Conservation (phyloP, 2,888 invertebrate genomes). For the Netelia fuscicornis region DNA sequence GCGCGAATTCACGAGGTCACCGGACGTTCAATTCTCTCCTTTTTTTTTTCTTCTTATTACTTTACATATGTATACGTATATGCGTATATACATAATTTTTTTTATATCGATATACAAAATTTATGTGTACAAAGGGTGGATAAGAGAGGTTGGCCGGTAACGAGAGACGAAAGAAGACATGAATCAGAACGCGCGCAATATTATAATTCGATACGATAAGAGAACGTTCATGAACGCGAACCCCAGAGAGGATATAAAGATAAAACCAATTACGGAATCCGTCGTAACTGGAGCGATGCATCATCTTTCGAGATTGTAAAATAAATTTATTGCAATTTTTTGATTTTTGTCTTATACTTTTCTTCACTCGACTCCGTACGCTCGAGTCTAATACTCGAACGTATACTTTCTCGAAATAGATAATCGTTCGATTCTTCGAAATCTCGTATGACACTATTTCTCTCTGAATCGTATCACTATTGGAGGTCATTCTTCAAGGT, state of each 20-base stretch:
- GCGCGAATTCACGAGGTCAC: constrained; percentile 38
- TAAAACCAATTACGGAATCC: constrained; percentile 44
- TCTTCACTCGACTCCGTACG: not conserved
- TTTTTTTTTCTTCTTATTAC: not conserved
- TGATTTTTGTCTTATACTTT: not conserved
- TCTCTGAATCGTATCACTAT: constrained; percentile 4
- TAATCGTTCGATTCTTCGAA: constrained; percentile 10
- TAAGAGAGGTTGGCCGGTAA: constrained; percentile 17
- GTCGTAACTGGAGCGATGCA: constrained; percentile 26
- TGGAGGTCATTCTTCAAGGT: not conserved
- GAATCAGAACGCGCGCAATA: constrained; percentile 31
- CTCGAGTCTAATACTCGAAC: not conserved
- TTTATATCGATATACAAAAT: not conserved
- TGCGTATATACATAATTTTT: not conserved
- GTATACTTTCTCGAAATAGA: constrained; percentile 17
- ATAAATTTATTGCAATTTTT: constrained; percentile 11
- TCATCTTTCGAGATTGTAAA: constrained; percentile 10
- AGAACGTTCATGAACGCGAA: not conserved
- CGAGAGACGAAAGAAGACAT: constrained; percentile 9
- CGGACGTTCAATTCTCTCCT: not conserved
- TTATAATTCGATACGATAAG: constrained; percentile 53
- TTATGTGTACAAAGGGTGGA: constrained; percentile 17
- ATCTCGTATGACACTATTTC: not conserved
- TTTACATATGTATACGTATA: constrained; percentile 7
- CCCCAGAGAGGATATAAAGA: constrained; percentile 5